phyloP scores from a whole-genome alignment of 2,113 vertebrate species.

The Seriola quinqueradiata region DNA sequence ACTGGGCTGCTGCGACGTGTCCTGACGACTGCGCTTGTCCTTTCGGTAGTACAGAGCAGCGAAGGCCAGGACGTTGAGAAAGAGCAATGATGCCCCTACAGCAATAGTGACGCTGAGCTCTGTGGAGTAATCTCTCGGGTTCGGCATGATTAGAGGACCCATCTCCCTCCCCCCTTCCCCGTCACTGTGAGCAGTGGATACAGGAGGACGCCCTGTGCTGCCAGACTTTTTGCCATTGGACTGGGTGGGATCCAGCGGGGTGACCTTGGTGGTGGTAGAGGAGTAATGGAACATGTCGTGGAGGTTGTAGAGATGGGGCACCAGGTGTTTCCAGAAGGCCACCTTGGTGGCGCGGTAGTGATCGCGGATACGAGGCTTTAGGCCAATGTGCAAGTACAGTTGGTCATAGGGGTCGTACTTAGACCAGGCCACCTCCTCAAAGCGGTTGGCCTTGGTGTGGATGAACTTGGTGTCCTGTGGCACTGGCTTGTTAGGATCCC shows the following conservation, averaged over 20 bases:
- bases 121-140: slow-evolving; percentile 97
- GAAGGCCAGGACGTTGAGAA: slow-evolving; percentile 98
- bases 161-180: slow-evolving; percentile 87
- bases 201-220: slow-evolving; percentile 90
- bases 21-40: slow-evolving; percentile 92
- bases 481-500: slow-evolving; percentile 98
- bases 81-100: slow-evolving; percentile 96
- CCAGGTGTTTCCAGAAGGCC: slow-evolving; percentile 98
- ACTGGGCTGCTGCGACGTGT: slow-evolving; percentile 91
- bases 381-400: slow-evolving; percentile 96
- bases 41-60: slow-evolving; percentile 99
- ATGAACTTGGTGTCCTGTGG: slow-evolving; percentile 99
- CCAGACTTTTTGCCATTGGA: slow-evolving; percentile 89
- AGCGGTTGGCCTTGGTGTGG: slow-evolving; percentile 98
- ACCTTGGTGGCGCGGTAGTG: slow-evolving; percentile 99
- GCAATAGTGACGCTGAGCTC: slow-evolving; percentile 99
- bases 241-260: slow-evolving; percentile 93
- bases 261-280: slow-evolving; percentile 96
- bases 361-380: slow-evolving; percentile 96
- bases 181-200: slow-evolving; percentile 89
- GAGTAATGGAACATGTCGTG: slow-evolving; percentile 99
- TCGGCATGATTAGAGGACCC: slow-evolving; percentile 93
- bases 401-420: slow-evolving; percentile 98
- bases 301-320: slow-evolving; percentile 98
- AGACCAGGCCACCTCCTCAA: slow-evolving; percentile 98